Conservation (phyloP, 2,113 vertebrate genomes). For the Tragelaphus imberbis region DNA sequence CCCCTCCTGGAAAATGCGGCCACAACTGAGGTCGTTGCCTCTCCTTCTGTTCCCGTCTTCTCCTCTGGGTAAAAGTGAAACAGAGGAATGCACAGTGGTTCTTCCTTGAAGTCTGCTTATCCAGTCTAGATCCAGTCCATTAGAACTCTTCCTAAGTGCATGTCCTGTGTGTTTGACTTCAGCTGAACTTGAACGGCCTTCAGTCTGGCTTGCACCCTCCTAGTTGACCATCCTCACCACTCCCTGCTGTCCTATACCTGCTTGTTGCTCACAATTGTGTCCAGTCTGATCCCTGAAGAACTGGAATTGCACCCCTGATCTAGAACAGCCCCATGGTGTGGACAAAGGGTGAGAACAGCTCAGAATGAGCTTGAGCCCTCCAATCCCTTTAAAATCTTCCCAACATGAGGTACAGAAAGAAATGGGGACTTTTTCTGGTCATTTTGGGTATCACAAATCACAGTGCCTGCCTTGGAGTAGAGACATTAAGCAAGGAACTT, state of each 20-base stretch:
- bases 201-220: background rate
- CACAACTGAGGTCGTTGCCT: background rate
- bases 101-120: background rate
- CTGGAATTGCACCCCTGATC: background rate
- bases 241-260: background rate
- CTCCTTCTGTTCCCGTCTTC: background rate
- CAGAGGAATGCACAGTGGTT: background rate
- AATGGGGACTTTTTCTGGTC: background rate
- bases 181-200: background rate
- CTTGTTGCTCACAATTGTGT: background rate
- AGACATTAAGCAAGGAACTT: background rate
- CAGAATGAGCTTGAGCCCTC: background rate
- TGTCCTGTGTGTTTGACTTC: background rate
- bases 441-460: background rate
- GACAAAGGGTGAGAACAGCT: background rate
- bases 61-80: background rate
- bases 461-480: background rate
- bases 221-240: no score
- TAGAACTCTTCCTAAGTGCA: fast-evolving
- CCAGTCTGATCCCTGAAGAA: background rate
- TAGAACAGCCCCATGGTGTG: background rate
- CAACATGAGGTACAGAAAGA: background rate
- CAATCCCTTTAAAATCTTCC: background rate
- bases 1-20: background rate
- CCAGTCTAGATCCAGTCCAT: background rate